A percentile compares a stretch with the other conserved stretches of the same genome.
These are phyloP conservation scores for Tiaroga cobitis DNA, from an alignment of 2,797 vertebrate genomes.

Conservation along the genomic window DNA sequence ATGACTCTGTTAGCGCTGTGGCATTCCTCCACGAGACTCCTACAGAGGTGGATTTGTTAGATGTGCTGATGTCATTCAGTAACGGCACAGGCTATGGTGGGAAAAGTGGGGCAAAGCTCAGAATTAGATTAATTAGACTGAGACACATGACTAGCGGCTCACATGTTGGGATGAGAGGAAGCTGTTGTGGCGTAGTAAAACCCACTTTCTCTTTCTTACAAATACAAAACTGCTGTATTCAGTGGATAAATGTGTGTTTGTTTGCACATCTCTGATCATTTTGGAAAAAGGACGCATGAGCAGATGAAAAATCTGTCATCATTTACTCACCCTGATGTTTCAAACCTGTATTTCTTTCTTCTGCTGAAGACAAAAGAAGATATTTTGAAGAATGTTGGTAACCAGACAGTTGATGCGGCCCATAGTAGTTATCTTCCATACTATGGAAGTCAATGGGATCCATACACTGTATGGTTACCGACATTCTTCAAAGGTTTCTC, in stretches of 20 bases:
- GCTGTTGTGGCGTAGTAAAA: conserved; percentile 44
- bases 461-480: not conserved
- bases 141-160: conserved; percentile 70
- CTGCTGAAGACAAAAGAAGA: not conserved
- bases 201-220: not conserved
- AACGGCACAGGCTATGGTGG: conserved; percentile 35
- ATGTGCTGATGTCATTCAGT: conserved; percentile 32
- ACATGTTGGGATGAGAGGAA: conserved; percentile 64
- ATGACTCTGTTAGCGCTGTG: conserved; percentile 40
- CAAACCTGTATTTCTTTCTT: not conserved
- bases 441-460: not conserved
- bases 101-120: conserved; percentile 67
- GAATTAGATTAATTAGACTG: conserved; percentile 77
- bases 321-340: not conserved
- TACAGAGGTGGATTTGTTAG: conserved; percentile 4
- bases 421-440: not conserved
- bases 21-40: not conserved
- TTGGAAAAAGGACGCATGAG: not conserved
- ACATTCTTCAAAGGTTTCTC: not conserved
- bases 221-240: not conserved
- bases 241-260: not conserved
- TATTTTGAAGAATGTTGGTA: not conserved
- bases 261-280: not conserved
- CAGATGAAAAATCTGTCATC: not conserved
- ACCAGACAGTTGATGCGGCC: too few relatives aligned